Conservation (phyloP, 1,140 invertebrate species). For the Drosophila varians region DNA sequence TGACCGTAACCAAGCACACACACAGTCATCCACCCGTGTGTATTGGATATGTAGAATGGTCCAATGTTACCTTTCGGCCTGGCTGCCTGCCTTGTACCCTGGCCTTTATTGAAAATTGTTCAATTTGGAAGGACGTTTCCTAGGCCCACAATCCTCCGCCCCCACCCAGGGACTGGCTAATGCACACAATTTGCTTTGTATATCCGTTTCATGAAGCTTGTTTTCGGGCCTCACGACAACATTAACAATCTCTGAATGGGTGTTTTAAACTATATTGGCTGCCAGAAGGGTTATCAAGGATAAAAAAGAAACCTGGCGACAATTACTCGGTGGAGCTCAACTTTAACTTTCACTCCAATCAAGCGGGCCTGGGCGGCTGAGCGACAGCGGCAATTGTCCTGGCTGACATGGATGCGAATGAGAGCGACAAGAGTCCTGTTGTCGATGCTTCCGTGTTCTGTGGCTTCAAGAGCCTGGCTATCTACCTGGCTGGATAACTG, state of each 20-base stretch:
- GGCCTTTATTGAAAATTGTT: conserved; percentile 62
- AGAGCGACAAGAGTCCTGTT: conserved; percentile 48
- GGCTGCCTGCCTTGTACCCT: conserved; percentile 42
- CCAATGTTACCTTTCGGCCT: conserved; percentile 70
- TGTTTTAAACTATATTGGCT: conserved; percentile 54
- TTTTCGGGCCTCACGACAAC: conserved; percentile 29
- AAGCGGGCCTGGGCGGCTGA: conserved; percentile 10
- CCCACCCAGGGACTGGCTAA: conserved; percentile 25
- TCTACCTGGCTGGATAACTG: conserved; percentile 3
- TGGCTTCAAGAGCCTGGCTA: conserved; percentile 52
- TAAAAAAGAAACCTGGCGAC: conserved; percentile 33
- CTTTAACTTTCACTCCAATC: conserved; percentile 70
- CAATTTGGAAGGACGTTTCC: conserved; percentile 33
- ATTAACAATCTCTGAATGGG: conserved; percentile 63
- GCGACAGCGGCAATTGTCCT: conserved; percentile 55
- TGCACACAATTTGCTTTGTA: conserved; percentile 70
- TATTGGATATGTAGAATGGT: conserved; percentile 33
- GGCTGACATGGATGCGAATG: conserved; percentile 28
- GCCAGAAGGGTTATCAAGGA: conserved; percentile 22
- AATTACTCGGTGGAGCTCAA: conserved; percentile 40
- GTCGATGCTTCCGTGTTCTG: conserved; percentile 63
- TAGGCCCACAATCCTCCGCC: conserved; percentile 9
- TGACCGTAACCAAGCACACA: conserved; percentile 60
- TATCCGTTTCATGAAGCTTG: conserved; percentile 28
- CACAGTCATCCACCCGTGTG: neutral